Percentiles rank a stretch among this genome's conserved stretches.
These are phyloP conservation scores for Theocolax elegans DNA, from an alignment of 1,140 invertebrate species.

Conservation along the genomic window DNA sequence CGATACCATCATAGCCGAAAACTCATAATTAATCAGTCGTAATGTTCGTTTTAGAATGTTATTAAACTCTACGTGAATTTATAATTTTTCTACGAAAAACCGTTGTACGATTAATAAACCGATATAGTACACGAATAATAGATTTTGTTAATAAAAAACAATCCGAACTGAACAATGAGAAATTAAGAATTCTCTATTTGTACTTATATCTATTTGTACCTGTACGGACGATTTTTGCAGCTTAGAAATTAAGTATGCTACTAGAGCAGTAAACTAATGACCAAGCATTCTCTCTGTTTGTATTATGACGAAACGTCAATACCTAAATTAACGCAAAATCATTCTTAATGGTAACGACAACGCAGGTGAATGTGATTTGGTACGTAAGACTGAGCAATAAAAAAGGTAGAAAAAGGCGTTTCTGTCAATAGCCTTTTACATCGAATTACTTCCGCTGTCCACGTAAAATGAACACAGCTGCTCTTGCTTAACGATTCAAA, in stretches of 20 bases:
- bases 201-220: too few relatives aligned
- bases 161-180: too few relatives aligned
- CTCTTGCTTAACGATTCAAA: slow-evolving; percentile 37
- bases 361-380: slow-evolving; percentile 34
- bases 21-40: background rate
- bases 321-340: slow-evolving; percentile 20
- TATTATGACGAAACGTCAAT: slow-evolving; percentile 14
- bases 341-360: slow-evolving; percentile 10
- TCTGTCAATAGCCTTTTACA: slow-evolving; percentile 40
- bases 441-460: slow-evolving; percentile 34
- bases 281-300: background rate
- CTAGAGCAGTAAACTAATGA: background rate
- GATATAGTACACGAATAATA: too few relatives aligned
- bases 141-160: too few relatives aligned
- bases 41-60: too few relatives aligned
- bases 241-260: slow-evolving; percentile 11
- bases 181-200: too few relatives aligned
- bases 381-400: slow-evolving; percentile 31
- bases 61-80: background rate
- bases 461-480: slow-evolving; percentile 25
- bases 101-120: too few relatives aligned
- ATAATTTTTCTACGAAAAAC: background rate
- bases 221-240: too few relatives aligned
- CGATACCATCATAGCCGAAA: background rate
- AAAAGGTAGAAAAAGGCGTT: slow-evolving; percentile 38